Evolutionary conservation across 2,888 invertebrate species (phyloP).

Genomic region (Arctia plantaginis): DNA sequence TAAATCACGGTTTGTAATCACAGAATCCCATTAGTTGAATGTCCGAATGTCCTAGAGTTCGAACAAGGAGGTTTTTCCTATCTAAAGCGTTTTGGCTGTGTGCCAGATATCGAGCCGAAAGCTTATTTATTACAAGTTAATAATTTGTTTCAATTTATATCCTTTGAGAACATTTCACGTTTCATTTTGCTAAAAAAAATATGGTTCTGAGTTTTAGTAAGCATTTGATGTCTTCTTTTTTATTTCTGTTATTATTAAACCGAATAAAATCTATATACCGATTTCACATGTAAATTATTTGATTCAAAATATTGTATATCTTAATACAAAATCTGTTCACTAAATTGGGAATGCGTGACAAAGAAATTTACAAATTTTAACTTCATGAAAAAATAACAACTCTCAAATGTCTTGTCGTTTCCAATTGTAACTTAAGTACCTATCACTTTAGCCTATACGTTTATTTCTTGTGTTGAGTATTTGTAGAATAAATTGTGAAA

Average conservation of each 20-base stretch:
- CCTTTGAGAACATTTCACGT: constrained; percentile 41
- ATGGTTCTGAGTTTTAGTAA: constrained; percentile 3
- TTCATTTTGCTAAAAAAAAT: constrained; percentile 35
- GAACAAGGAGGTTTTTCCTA: constrained; percentile 68
- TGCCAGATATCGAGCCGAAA: constrained; percentile 74
- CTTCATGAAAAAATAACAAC: not conserved
- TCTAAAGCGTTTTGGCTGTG: constrained; percentile 76
- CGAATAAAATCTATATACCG: too few species aligned
- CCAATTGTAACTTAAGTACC: too few species aligned
- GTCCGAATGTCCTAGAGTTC: constrained; percentile 65
- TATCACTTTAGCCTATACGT: too few species aligned
- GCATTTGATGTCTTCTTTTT: not conserved
- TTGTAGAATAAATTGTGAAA: too few species aligned
- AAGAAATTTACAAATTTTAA: not conserved
- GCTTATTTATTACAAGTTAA: constrained; percentile 81
- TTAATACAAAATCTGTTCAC: not conserved
- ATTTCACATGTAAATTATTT: too few species aligned
- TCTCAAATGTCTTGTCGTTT: not conserved
- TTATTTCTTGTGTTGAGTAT: too few species aligned
- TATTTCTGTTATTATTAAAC: not conserved
- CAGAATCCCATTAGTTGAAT: constrained; percentile 67
- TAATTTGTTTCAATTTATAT: constrained; percentile 80
- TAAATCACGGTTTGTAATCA: constrained; percentile 63
- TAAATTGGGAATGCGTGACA: not conserved
- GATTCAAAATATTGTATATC: too few species aligned